phyloP scores from a whole-genome alignment of 2,888 invertebrate species.

The Cybosia mesomella region DNA sequence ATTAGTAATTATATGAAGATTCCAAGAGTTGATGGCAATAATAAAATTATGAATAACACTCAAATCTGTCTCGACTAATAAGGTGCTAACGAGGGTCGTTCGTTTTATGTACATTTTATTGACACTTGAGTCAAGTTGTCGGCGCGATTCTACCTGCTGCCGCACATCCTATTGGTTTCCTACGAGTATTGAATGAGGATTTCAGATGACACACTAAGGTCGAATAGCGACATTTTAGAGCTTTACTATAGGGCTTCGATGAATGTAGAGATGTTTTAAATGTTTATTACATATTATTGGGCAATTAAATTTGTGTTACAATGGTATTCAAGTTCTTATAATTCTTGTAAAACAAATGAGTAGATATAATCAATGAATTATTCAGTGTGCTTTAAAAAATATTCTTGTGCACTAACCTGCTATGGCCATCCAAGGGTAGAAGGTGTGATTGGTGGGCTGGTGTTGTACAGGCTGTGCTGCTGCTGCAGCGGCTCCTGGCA shows the following conservation, averaged over 20 bases:
- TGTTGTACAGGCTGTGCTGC: constrained; percentile 95
- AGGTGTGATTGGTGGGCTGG: constrained; percentile 96
- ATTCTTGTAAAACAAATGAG: constrained; percentile 41
- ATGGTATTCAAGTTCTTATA: constrained; percentile 33
- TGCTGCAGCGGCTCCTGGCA: constrained; percentile 93
- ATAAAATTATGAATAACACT: constrained; percentile 77
- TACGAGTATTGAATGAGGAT: constrained; percentile 60
- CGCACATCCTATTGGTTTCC: constrained; percentile 73
- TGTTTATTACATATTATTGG: constrained; percentile 54
- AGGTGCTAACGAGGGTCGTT: constrained; percentile 83
- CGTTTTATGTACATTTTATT: constrained; percentile 83
- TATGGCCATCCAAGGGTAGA: constrained; percentile 99
- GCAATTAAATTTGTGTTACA: constrained; percentile 54
- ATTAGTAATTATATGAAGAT: constrained; percentile 64
- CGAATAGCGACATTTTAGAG: constrained; percentile 74
- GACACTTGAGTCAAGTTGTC: constrained; percentile 71
- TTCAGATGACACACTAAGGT: constrained; percentile 30
- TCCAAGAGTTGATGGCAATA: constrained; percentile 68
- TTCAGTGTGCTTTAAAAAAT: constrained; percentile 25
- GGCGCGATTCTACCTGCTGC: constrained; percentile 66
- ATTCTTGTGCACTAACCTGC: constrained; percentile 92
- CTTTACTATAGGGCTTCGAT: constrained; percentile 40
- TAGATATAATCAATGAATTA: constrained; percentile 19
- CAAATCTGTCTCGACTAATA: constrained; percentile 80
- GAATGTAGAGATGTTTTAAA: constrained; percentile 51